Evolutionary conservation across 2,888 invertebrate species (phyloP).

Genomic region (Erpobdella octoculata): DNA sequence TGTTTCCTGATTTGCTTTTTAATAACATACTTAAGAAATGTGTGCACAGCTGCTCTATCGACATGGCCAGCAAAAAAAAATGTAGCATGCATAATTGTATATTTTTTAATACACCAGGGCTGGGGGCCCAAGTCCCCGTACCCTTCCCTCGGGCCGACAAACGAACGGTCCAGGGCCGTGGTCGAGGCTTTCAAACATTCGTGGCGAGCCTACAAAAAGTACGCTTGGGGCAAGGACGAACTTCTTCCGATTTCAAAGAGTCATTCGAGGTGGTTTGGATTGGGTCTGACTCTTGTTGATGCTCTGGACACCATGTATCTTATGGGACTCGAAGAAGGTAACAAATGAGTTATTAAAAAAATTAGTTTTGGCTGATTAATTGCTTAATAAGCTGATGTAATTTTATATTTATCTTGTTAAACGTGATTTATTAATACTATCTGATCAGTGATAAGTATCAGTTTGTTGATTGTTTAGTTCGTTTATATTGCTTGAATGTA

Average conservation of each 20-base stretch:
- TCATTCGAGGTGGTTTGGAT: constrained; percentile 84
- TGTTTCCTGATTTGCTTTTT: too few species aligned
- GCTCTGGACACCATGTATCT: constrained; percentile 89
- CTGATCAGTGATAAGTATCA: too few species aligned
- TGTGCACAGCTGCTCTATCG: too few species aligned
- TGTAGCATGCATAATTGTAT: too few species aligned
- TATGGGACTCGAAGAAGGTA: constrained; percentile 84
- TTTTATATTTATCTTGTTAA: background rate
- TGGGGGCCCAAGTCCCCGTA: background rate
- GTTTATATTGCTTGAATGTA: too few species aligned
- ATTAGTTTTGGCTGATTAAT: too few species aligned
- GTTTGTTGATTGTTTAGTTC: too few species aligned
- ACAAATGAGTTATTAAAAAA: too few species aligned
- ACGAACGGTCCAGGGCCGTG: constrained; percentile 73
- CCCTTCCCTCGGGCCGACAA: constrained; percentile 63
- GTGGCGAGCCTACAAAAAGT: constrained; percentile 83
- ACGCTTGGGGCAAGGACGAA: constrained; percentile 95
- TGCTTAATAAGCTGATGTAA: background rate
- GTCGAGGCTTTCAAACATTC: constrained; percentile 83
- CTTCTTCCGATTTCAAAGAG: constrained; percentile 78
- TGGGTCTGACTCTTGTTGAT: constrained; percentile 92
- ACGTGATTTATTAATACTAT: too few species aligned
- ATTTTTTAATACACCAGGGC: background rate
- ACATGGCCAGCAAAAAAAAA: too few species aligned
- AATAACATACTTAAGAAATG: too few species aligned